Evolutionary conservation across 1,140 invertebrate species (phyloP).

Genomic region (Drosophila leontia): DNA sequence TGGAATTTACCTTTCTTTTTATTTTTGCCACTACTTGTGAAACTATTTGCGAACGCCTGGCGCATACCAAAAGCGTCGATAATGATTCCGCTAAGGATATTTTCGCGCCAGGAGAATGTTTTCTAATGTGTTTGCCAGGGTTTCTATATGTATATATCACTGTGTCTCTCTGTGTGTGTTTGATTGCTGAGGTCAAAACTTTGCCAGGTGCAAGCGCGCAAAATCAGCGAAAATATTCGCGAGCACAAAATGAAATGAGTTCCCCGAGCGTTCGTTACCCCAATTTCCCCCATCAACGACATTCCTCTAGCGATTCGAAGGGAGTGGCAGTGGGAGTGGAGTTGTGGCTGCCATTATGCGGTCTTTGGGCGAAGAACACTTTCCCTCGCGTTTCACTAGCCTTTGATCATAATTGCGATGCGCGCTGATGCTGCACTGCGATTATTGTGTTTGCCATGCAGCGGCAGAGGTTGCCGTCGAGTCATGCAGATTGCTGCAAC

Average conservation of each 20-base stretch:
- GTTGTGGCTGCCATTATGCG: conserved; percentile 43
- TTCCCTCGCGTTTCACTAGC: conserved; percentile 33
- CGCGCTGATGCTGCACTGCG: conserved; percentile 41
- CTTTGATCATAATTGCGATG: conserved; percentile 47
- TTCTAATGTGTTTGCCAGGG: conserved; percentile 39
- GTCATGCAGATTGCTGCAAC: conserved; percentile 19
- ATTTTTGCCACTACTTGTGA: conserved; percentile 30
- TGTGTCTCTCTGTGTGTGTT: conserved; percentile 18
- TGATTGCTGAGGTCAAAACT: conserved; percentile 49
- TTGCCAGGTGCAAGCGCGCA: conserved; percentile 56
- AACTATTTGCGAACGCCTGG: conserved; percentile 59
- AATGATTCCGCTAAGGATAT: conserved; percentile 66
- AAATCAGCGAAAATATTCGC: conserved; percentile 71
- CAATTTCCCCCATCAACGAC: neutral
- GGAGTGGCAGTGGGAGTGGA: conserved; percentile 4
- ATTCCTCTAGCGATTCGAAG: conserved; percentile 27
- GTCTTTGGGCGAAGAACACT: conserved; percentile 53
- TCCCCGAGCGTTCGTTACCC: conserved; percentile 18
- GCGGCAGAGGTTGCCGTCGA: neutral
- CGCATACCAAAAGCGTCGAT: conserved; percentile 53
- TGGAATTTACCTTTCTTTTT: conserved; percentile 5
- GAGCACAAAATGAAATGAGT: conserved; percentile 53
- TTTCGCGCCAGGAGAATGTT: conserved; percentile 44
- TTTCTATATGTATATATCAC: neutral
- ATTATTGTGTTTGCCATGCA: conserved; percentile 30